A percentile compares a stretch with the other conserved stretches of the same genome.
These are phyloP conservation scores for Conomelus anceps DNA, from an alignment of 2,888 invertebrate genomes.

Conservation along the genomic window DNA sequence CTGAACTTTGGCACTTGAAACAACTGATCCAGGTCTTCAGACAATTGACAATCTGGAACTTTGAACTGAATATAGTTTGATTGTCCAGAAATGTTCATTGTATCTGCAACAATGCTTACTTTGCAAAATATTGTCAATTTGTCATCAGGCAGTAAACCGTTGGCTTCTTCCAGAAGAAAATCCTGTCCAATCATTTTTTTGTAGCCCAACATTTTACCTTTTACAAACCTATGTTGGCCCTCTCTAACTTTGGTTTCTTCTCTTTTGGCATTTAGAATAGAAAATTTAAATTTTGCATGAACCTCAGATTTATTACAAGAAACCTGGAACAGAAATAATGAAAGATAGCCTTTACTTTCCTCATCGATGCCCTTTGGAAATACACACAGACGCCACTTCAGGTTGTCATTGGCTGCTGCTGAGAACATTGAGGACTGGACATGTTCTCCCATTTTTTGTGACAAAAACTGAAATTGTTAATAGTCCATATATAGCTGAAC, in stretches of 20 bases:
- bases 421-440: constrained; percentile 99
- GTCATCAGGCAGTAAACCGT: constrained; percentile 96
- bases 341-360: constrained; percentile 99
- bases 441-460: constrained; percentile 99
- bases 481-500: constrained; percentile 99
- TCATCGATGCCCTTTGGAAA: constrained; percentile 99
- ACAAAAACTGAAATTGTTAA: constrained; percentile 99
- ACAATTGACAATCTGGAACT: constrained; percentile 86
- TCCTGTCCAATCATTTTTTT: constrained; percentile 99
- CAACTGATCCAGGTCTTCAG: constrained; percentile 89
- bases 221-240: constrained; percentile 90
- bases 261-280: constrained; percentile 98
- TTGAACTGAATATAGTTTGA: constrained; percentile 97
- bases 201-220: constrained; percentile 99
- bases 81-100: constrained; percentile 98
- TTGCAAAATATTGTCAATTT: constrained; percentile 99
- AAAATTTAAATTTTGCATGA: constrained; percentile 99
- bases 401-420: constrained; percentile 98
- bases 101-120: constrained; percentile 96
- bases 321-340: constrained; percentile 95
- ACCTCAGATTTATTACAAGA: constrained; percentile 99
- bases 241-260: constrained; percentile 90
- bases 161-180: constrained; percentile 96
- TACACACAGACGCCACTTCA: constrained; percentile 99
- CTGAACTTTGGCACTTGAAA: constrained; percentile 97